These are phyloP conservation scores for Linnaemya tessellans DNA, from an alignment of 2,888 invertebrate genomes.

Conservation along the genomic window DNA sequence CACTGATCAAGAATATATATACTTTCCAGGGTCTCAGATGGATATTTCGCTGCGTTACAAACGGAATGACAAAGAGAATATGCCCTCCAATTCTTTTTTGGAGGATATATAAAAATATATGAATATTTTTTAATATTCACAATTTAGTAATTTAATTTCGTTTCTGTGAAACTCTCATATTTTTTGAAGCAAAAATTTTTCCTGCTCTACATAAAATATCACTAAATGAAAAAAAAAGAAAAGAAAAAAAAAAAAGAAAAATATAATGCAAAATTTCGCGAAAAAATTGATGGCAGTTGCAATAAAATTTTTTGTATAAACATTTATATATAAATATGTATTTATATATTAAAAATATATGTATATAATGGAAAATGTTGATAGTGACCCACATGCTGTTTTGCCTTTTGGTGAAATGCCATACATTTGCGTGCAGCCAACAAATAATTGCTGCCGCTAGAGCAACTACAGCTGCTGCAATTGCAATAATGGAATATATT, in stretches of 20 bases:
- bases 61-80: too few species aligned
- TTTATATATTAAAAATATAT: not conserved
- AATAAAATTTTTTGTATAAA: too few species aligned
- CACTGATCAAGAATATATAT: too few species aligned
- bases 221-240: constrained; percentile 2
- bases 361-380: constrained; percentile 8
- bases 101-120: too few species aligned
- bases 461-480: constrained; percentile 8
- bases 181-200: constrained; percentile 1
- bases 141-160: constrained; percentile 44
- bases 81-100: too few species aligned
- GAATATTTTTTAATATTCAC: constrained; percentile 8
- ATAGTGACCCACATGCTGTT: constrained; percentile 51
- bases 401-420: not conserved
- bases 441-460: constrained; percentile 29
- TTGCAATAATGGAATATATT: constrained; percentile 22
- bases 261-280: not conserved
- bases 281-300: not conserved
- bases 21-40: too few species aligned
- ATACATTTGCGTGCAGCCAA: constrained; percentile 42
- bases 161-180: not conserved
- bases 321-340: too few species aligned
- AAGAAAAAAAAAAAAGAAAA: not conserved
- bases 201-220: constrained; percentile 36
- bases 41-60: too few species aligned